These are phyloP conservation scores for Calidris pygmaea DNA, from an alignment of 2,113 vertebrate genomes.

Conservation along the genomic window DNA sequence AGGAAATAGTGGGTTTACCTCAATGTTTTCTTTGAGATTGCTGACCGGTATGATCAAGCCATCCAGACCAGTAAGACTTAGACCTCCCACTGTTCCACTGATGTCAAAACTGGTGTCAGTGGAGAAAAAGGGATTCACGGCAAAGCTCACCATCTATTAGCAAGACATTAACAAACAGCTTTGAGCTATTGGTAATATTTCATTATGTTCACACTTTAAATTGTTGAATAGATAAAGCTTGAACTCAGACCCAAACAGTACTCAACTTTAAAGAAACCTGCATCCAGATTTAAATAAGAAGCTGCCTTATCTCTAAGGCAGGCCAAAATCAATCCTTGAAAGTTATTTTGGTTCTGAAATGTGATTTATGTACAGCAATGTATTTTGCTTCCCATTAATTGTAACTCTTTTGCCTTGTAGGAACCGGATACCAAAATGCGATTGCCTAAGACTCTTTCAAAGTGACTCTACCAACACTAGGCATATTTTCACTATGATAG, in stretches of 20 bases:
- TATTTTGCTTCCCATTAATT: neutral
- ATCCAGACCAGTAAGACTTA: conserved; percentile 81
- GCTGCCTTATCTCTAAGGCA: neutral
- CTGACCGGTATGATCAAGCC: conserved; percentile 81
- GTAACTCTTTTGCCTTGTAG: neutral
- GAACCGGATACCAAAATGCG: neutral
- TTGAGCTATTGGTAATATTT: neutral
- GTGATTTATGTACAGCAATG: neutral
- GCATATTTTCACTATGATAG: neutral
- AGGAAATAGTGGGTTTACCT: conserved; percentile 73
- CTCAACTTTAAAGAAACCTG: neutral
- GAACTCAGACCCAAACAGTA: neutral
- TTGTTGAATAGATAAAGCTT: neutral
- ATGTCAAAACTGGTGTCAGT: conserved; percentile 68
- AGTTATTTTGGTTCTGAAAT: neutral
- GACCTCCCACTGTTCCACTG: conserved; percentile 83
- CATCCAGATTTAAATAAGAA: neutral
- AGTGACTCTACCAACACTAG: neutral
- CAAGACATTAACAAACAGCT: neutral
- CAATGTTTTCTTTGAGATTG: conserved; percentile 84
- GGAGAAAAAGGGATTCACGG: conserved; percentile 83
- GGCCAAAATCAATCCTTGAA: neutral
- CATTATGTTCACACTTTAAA: neutral
- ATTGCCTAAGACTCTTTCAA: neutral
- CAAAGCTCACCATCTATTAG: conserved; percentile 90